Conservation (phyloP, 2,888 invertebrate species). For the Corythucha ciliata region DNA sequence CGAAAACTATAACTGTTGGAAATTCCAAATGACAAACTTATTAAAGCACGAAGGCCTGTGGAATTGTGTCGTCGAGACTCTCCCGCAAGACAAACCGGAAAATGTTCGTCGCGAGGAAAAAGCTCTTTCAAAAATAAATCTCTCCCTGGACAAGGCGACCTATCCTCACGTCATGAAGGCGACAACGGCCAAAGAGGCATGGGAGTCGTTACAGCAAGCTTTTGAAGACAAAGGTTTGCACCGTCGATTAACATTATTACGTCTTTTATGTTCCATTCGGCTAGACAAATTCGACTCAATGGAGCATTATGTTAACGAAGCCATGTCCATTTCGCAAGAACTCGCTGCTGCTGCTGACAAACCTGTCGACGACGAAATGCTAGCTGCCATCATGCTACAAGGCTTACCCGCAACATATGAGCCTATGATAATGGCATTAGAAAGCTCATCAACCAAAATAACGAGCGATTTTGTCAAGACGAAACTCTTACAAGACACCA, state of each 20-base stretch:
- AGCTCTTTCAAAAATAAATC: constrained; percentile 4
- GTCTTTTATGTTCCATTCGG: background rate
- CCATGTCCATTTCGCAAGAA: constrained; percentile 1
- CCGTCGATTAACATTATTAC: background rate
- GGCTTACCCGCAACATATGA: constrained; percentile 1
- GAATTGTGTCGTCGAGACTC: no score
- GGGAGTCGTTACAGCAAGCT: background rate
- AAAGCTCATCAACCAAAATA: background rate
- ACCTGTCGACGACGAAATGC: constrained; percentile 10
- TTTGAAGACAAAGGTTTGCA: constrained; percentile 7
- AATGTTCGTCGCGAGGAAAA: constrained; percentile 11
- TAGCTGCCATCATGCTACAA: constrained; percentile 11
- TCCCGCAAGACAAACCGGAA: no score
- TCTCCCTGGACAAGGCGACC: constrained; percentile 2
- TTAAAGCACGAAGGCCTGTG: constrained; percentile 20
- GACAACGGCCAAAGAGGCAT: constrained; percentile 3
- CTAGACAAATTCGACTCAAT: constrained; percentile 1
- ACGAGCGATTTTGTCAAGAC: constrained; percentile 9
- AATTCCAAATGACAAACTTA: constrained; percentile 23
- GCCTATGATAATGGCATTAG: constrained; percentile 14
- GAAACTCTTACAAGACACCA: constrained; percentile 7
- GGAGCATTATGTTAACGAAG: constrained; percentile 19
- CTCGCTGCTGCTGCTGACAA: background rate
- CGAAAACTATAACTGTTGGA: constrained; percentile 18
- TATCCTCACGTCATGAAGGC: background rate